phyloP scores from a whole-genome alignment of 2,888 invertebrate genomes.

The Xestia sexstrigata region DNA sequence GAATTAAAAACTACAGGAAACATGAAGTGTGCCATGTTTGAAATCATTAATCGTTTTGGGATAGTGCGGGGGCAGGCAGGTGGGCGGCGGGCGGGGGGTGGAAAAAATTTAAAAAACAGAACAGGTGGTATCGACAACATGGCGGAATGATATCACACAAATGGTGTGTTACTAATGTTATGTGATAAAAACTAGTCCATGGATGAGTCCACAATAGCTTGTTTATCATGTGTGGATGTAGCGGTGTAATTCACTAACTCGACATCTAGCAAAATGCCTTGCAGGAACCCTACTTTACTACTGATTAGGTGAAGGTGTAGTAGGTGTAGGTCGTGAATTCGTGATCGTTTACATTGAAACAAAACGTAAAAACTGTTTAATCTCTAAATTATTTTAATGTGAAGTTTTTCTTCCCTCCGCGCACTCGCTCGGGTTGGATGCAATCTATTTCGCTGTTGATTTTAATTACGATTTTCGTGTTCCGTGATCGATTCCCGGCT shows the following conservation, averaged over 20 bases:
- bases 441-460: too few species aligned
- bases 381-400: too few species aligned
- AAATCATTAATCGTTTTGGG: constrained; percentile 41
- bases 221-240: constrained; percentile 37
- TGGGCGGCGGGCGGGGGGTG: background rate
- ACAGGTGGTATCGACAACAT: constrained; percentile 58
- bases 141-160: constrained; percentile 51
- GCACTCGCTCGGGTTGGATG: too few species aligned
- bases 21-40: constrained; percentile 33
- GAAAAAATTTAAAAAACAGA: background rate
- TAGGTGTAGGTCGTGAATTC: too few species aligned
- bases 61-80: constrained; percentile 25
- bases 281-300: background rate
- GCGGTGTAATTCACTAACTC: constrained; percentile 2
- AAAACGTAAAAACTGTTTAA: too few species aligned
- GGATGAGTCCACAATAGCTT: constrained; percentile 55
- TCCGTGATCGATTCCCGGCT: too few species aligned
- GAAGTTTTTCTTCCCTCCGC: too few species aligned
- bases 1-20: constrained; percentile 47
- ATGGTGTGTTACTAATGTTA: constrained; percentile 40
- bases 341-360: too few species aligned
- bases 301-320: too few species aligned
- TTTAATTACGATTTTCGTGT: too few species aligned
- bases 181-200: constrained; percentile 65
- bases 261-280: background rate